These are phyloP conservation scores for Choreutis nemorana DNA, from an alignment of 2,888 invertebrate genomes.

Conservation along the genomic window DNA sequence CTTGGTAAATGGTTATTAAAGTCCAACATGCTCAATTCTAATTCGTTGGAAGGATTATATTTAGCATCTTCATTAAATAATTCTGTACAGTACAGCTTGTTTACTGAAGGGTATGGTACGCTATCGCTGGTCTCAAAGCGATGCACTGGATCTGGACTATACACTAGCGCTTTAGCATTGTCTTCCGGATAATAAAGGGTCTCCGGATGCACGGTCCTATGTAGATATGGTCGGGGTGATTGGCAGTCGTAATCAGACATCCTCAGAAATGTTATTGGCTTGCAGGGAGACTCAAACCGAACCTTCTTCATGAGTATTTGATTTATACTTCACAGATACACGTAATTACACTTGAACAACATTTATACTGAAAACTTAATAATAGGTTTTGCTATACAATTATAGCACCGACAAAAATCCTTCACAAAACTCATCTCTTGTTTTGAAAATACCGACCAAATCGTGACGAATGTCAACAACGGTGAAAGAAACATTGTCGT, in stretches of 20 bases:
- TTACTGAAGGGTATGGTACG: slow-evolving; percentile 37
- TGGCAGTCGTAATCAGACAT: slow-evolving; percentile 49
- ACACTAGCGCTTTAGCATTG: slow-evolving; percentile 23
- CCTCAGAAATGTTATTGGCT: slow-evolving; percentile 13
- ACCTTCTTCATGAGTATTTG: slow-evolving; percentile 49
- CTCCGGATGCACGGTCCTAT: slow-evolving; percentile 20
- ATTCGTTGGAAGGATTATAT: slow-evolving; percentile 38
- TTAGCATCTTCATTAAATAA: slow-evolving; percentile 17
- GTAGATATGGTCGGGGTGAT: slow-evolving; percentile 45
- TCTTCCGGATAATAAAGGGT: slow-evolving; percentile 19
- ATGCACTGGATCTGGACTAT: slow-evolving; percentile 34
- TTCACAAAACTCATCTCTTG: too few species aligned
- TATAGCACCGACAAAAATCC: too few species aligned
- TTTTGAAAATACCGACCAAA: too few species aligned
- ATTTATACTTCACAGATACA: not conserved
- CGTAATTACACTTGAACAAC: not conserved
- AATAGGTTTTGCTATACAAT: too few species aligned
- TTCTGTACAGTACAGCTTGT: slow-evolving; percentile 31
- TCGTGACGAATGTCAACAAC: too few species aligned
- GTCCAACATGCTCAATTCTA: slow-evolving; percentile 50
- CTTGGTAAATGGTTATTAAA: too few species aligned
- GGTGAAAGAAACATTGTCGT: too few species aligned
- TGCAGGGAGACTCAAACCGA: slow-evolving; percentile 37
- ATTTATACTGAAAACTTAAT: too few species aligned
- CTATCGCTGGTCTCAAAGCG: slow-evolving; percentile 40